Percentiles rank a stretch among this genome's conserved stretches.
These are phyloP conservation scores for Elephas maximus DNA, from an alignment of 2,113 vertebrate genomes.

Conservation along the genomic window DNA sequence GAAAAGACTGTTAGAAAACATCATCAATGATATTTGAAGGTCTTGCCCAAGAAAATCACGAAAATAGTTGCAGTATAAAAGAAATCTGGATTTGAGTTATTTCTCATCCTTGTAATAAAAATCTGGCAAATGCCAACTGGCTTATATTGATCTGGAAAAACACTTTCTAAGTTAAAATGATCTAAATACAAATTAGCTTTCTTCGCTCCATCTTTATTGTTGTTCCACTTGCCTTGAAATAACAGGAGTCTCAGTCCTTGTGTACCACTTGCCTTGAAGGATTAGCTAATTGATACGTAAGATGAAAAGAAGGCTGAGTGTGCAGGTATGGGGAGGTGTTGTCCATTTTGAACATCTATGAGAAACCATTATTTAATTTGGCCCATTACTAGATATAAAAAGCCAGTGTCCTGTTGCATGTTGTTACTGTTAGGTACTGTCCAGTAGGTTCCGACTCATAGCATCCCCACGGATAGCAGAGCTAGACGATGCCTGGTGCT, in stretches of 20 bases:
- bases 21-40: neutral
- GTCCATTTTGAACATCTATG: neutral
- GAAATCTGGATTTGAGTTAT: neutral
- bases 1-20: neutral
- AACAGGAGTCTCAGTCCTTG: neutral
- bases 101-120: neutral
- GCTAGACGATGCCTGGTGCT: too few relatives aligned
- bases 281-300: neutral
- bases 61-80: neutral
- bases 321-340: rapidly evolving
- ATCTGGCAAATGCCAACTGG: neutral
- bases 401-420: neutral
- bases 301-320: neutral
- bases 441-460: too few relatives aligned
- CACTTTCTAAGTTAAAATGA: neutral
- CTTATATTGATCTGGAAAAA: neutral
- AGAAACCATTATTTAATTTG: neutral
- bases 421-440: too few relatives aligned
- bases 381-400: neutral
- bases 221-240: neutral
- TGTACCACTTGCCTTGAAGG: neutral
- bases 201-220: neutral
- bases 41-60: neutral
- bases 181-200: constrained; percentile 3
- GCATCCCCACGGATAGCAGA: too few relatives aligned